Evolutionary conservation across 2,797 vertebrate species (phyloP).

Genomic region (Tiaroga cobitis): DNA sequence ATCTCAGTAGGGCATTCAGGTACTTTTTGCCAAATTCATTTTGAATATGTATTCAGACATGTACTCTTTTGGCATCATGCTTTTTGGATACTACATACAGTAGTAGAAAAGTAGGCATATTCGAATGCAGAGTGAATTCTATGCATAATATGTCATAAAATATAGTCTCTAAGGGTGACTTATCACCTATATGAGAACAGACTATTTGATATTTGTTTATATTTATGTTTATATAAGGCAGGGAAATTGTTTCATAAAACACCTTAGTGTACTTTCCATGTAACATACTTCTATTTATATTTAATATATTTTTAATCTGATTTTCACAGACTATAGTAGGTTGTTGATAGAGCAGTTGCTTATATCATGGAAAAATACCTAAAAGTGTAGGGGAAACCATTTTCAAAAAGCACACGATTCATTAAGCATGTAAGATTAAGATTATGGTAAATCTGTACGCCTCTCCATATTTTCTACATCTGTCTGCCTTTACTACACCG

Average conservation of each 20-base stretch:
- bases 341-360: not conserved
- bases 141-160: not conserved
- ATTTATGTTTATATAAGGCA: not conserved
- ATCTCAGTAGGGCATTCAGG: not conserved
- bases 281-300: not conserved
- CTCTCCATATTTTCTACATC: not conserved
- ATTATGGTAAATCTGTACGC: constrained; percentile 6
- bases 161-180: not conserved
- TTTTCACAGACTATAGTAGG: not conserved
- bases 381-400: not conserved
- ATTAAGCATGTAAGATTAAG: constrained; percentile 1
- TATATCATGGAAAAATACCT: not conserved
- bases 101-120: not conserved
- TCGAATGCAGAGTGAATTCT: not conserved
- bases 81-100: not conserved
- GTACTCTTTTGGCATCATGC: not conserved
- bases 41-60: not conserved
- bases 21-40: not conserved
- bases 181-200: not conserved
- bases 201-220: not conserved
- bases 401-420: not conserved
- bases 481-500: not conserved
- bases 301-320: not conserved
- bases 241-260: not conserved
- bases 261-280: not conserved